Evolutionary conservation across 2,888 invertebrate genomes (phyloP), one percentile per base, ranked within the genome.

Genomic region (Scaptomyza caliginosa): DNA sequence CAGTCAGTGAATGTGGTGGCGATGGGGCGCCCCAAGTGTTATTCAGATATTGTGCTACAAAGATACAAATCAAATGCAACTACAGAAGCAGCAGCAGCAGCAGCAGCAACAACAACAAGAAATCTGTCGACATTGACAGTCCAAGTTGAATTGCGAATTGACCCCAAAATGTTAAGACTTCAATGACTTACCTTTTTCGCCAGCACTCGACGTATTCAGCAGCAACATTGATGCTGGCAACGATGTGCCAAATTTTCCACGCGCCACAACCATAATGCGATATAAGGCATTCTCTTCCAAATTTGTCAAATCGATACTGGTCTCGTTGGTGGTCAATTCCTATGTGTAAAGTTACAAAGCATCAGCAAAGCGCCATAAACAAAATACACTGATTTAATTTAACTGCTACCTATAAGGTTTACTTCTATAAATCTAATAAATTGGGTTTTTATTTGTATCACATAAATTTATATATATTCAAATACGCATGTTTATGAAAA

Each of bases 171-270:
- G 42, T 38, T 24, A 21, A 23, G 57, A 34, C 40, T 21, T 32
- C 39, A 43, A 48, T 43, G 48, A 64, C 77, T 89, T 82, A 88
- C 88, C 89, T 73, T 86, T 83, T 73, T 67, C 55, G 64, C 38
- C 57, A 57, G 54, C 62, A 32, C 57, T 70, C 6, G 76, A 93
- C 48, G 95, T 92, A 86, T 95, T 96, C 78, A 96, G 93, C 74
- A 95, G 92, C 45, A 96, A 92, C 91, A 96, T 94, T 50, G 96
- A 95, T 4, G 96, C 96, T 0, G 97, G 96, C 65, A 96, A 91
- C 1, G 96, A 96, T 48, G 95, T 94, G 3, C 97, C 97, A 89
- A 95, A 94, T 65, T 93, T 92, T 88, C 97, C 97, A 82, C 93
- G 92, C 0, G 96, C 94, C 19, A 96, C 94, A 54, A 97, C 96